A percentile compares a stretch with the other conserved stretches of the same genome.
Evolutionary conservation across 2,888 invertebrate species (phyloP).

Genomic region (Microplitis deprimator): DNA sequence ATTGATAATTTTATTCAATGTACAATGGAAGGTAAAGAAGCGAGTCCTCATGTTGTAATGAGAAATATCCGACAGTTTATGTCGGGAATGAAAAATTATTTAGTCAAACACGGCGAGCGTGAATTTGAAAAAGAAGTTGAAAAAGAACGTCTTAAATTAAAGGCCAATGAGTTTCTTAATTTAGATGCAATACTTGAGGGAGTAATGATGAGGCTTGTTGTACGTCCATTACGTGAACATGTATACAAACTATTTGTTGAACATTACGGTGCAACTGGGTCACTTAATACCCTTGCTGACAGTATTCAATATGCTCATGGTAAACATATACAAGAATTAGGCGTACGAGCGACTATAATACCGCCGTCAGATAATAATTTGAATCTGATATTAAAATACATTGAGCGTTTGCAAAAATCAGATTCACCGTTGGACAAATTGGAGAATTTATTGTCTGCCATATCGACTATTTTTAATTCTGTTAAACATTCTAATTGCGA

Average conservation of each 20-base stretch:
- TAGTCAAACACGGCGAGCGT: constrained; percentile 95
- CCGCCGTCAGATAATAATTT: constrained; percentile 84
- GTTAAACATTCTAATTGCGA: constrained; percentile 79
- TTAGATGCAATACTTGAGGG: constrained; percentile 95
- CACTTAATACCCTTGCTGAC: constrained; percentile 81
- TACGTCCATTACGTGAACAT: constrained; percentile 87
- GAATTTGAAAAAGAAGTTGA: constrained; percentile 94
- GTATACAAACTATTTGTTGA: constrained; percentile 89
- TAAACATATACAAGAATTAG: constrained; percentile 79
- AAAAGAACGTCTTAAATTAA: constrained; percentile 86
- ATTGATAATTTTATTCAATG: constrained; percentile 95
- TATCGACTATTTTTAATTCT: constrained; percentile 89
- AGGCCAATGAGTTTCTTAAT: constrained; percentile 93
- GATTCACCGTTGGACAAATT: constrained; percentile 95
- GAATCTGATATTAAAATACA: constrained; percentile 83
- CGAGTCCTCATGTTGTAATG: constrained; percentile 90
- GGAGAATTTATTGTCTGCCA: constrained; percentile 90
- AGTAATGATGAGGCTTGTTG: constrained; percentile 93
- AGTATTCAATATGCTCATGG: constrained; percentile 81
- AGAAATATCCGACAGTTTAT: constrained; percentile 95
- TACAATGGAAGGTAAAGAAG: constrained; percentile 91
- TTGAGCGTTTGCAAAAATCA: constrained; percentile 89
- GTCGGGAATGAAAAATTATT: constrained; percentile 98
- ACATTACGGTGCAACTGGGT: constrained; percentile 84
- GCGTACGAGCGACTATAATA: constrained; percentile 81